phyloP scores from a whole-genome alignment of 2,888 invertebrate species.

The Exephanes ischioxanthus region DNA sequence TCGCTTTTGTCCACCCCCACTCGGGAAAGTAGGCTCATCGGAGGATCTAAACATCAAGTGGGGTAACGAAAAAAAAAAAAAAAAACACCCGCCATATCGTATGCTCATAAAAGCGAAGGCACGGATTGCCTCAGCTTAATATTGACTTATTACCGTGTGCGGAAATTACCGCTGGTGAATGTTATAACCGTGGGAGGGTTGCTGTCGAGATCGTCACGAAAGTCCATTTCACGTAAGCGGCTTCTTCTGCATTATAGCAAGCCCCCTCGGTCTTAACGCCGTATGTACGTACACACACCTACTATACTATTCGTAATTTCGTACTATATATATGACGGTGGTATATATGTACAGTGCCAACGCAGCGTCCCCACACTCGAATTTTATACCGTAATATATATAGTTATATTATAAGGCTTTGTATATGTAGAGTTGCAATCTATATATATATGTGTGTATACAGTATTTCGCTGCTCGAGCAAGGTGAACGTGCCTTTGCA shows the following conservation, averaged over 20 bases:
- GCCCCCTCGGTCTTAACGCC: not conserved
- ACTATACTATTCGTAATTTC: not conserved
- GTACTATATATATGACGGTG: not conserved
- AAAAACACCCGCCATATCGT: conserved; percentile 14
- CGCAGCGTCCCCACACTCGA: not conserved
- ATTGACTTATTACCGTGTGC: conserved; percentile 45
- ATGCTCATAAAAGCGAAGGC: conserved; percentile 27
- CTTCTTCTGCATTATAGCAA: conserved; percentile 17
- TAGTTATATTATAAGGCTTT: not conserved
- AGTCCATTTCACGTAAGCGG: conserved; percentile 31
- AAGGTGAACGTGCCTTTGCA: conserved; percentile 60
- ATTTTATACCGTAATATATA: conserved; percentile 36
- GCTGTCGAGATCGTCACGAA: conserved; percentile 33
- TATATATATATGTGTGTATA: conserved; percentile 25
- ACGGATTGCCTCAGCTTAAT: not conserved
- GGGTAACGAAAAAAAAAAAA: not conserved
- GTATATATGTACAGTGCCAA: not conserved
- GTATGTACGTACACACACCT: not conserved
- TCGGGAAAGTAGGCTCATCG: too few species aligned
- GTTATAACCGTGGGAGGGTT: conserved; percentile 28
- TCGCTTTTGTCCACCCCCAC: not conserved
- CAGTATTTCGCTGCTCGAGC: conserved; percentile 49
- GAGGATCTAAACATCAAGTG: too few species aligned
- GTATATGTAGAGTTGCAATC: conserved; percentile 37
- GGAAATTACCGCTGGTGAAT: not conserved